These are phyloP conservation scores for Platyura marginata DNA, from an alignment of 1,140 invertebrate genomes.

Conservation along the genomic window DNA sequence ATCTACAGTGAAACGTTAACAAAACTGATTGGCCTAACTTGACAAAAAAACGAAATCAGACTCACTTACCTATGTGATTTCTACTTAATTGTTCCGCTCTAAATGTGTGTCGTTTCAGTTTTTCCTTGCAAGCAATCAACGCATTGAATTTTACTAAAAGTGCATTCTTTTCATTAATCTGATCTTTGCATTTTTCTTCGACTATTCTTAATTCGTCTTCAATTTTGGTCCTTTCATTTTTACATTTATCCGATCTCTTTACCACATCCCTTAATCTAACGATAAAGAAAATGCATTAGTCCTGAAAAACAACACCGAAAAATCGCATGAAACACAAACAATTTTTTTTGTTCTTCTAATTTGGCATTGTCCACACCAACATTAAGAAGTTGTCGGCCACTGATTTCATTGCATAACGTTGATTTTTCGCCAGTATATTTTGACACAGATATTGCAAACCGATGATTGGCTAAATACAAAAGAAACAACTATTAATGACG, in stretches of 20 bases:
- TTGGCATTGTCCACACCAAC: background rate
- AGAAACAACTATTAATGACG: no score
- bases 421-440: background rate
- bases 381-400: background rate
- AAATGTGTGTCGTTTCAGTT: no score
- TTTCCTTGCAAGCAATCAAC: no score
- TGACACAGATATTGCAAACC: background rate
- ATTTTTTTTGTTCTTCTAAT: slow-evolving; percentile 15
- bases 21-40: no score
- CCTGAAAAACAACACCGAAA: no score
- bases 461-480: background rate
- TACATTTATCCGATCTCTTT: background rate
- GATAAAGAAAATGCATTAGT: no score
- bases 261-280: no score
- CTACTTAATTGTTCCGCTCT: no score
- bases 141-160: slow-evolving; percentile 8
- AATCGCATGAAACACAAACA: no score
- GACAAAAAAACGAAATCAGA: no score
- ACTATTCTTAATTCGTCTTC: slow-evolving; percentile 8
- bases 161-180: slow-evolving; percentile 6
- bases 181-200: slow-evolving; percentile 4
- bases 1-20: no score
- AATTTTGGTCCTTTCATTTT: slow-evolving; percentile 5
- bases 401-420: background rate
- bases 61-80: no score